A percentile compares a stretch with the other conserved stretches of the same genome.
phyloP scores from a whole-genome alignment of 2,113 vertebrate species.

The Eleginops maclovinus region DNA sequence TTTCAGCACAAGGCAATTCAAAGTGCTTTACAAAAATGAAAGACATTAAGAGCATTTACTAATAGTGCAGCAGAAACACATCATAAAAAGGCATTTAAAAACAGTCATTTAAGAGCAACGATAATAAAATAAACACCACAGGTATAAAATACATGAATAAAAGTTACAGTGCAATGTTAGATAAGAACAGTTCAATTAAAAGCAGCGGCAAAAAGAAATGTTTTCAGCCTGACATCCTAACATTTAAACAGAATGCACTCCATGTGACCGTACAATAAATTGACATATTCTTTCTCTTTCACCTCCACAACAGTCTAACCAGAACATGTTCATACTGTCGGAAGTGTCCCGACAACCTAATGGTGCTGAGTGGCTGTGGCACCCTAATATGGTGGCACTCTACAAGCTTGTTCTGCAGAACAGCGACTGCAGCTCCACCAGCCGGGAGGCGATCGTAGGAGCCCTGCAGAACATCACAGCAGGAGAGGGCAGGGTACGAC shows the following conservation, averaged over 20 bases:
- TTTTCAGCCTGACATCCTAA: too few species aligned
- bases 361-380: constrained; percentile 96
- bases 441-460: constrained; percentile 89
- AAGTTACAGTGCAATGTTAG: too few species aligned
- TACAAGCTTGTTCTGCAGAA: constrained; percentile 92
- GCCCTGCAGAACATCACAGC: constrained; percentile 96
- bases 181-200: too few species aligned
- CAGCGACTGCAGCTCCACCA: constrained; percentile 86
- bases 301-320: constrained; percentile 76
- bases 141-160: too few species aligned
- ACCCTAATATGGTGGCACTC: constrained; percentile 89
- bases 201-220: too few species aligned
- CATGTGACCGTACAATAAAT: background rate
- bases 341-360: constrained; percentile 92
- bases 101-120: too few species aligned
- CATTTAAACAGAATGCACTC: background rate
- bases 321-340: constrained; percentile 87
- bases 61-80: too few species aligned
- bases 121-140: too few species aligned
- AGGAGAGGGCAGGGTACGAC: constrained; percentile 89
- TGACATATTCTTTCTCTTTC: background rate
- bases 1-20: too few species aligned
- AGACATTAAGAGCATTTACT: too few species aligned
- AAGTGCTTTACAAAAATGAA: too few species aligned
- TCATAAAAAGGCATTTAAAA: too few species aligned